Base-by-base conservation (phyloP, 2,888 invertebrate genomes). In the Eledona agricola region DNA sequence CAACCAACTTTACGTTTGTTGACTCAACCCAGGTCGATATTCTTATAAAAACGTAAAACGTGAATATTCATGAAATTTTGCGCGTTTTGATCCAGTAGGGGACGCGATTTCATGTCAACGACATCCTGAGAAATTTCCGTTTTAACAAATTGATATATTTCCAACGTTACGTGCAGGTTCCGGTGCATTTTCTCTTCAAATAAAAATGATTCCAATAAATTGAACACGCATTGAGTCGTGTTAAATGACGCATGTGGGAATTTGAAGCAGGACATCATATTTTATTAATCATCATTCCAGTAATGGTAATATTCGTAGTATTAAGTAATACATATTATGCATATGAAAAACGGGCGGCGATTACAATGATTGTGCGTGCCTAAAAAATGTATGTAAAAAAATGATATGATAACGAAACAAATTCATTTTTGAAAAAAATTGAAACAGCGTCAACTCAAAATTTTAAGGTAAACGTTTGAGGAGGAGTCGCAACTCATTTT, bases 21-120 rank as follows among this genome's bases (percentile, higher is more conserved):
- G 40, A 49, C 49, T 42, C 42, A 20, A 38, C 28, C 42, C 45
- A 28, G 56, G 51, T 54, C 49, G 45, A 54, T 50, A 51, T 45
- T 51, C 51, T 51, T 53, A 57, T 57, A 55, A 59, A 57, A 59
- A 59, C 59, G 57, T 53, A 57, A 55, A 56, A 55, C 51, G 46
- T 52, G 52, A 59, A 57, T 59, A 59, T 59, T 57, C 57, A 56
- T 50, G 35, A 54, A 59, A 59, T 58, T 52, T 51, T 49, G 43
- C 46, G 37, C 47, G 51, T 53, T 58, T 51, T 58, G 47, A 47
- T 47, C 52, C 52, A 58, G 45, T 55, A 55, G 28, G 34, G 28
- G 34, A 51, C 40, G 40, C 25, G 20, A 16, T 19, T 26, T 38
- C 17, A 42, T 40, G 51, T 51, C 51, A 51, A 51, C 26, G 45